A percentile compares a stretch with the other conserved stretches of the same genome.
Conservation (phyloP, 1,140 invertebrate species). For the Lucilia cuprina region DNA sequence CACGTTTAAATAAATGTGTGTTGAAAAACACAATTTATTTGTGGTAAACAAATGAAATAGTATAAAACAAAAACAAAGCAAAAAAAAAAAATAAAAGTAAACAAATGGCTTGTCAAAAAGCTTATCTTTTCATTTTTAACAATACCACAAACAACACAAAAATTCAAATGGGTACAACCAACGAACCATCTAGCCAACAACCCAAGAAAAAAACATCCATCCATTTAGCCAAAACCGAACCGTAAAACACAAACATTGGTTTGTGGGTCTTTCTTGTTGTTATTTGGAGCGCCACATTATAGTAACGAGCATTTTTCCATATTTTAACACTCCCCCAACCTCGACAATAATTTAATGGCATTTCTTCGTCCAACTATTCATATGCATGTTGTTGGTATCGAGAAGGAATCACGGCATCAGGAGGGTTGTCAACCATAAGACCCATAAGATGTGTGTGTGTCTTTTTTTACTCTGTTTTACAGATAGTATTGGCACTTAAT, state of each 20-base stretch:
- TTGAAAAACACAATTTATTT: not conserved
- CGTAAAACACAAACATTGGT: not conserved
- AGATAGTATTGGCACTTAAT: slow-evolving; percentile 22
- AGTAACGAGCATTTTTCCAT: not conserved
- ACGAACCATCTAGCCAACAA: not conserved
- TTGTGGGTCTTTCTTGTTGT: not conserved
- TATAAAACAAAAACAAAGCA: not conserved
- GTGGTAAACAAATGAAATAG: not conserved
- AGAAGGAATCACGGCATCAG: no score
- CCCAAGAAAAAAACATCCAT: not conserved
- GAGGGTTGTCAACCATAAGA: no score
- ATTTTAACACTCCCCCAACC: not conserved
- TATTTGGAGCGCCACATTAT: not conserved
- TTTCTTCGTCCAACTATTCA: not conserved
- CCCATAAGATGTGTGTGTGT: not conserved
- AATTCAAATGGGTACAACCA: not conserved
- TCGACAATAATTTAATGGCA: not conserved
- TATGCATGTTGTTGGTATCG: not conserved
- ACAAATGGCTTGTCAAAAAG: slow-evolving; percentile 29
- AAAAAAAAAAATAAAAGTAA: not conserved
- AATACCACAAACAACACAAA: not conserved
- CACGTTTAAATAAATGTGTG: not conserved
- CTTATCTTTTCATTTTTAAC: slow-evolving; percentile 19
- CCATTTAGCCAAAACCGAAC: not conserved
- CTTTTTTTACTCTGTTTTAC: not conserved